Base-by-base conservation (phyloP, 2,113 vertebrate species). In the Salvelinus sp. region DNA sequence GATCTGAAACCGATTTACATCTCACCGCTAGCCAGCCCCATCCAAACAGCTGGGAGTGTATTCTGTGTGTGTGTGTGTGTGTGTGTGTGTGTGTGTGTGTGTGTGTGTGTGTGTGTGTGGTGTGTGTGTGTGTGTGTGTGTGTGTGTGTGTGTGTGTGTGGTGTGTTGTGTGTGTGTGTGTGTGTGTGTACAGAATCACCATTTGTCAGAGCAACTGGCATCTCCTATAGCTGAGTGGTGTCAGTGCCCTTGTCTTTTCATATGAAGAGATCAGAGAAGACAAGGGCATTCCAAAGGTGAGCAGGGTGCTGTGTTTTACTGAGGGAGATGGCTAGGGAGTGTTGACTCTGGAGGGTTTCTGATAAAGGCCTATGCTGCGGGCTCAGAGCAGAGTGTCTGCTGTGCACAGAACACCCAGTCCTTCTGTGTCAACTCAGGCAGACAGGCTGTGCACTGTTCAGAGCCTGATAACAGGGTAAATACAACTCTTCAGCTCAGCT, bases 401-500 rank as follows among this genome's bases (percentile, higher is more conserved):
- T 93, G 91, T 90, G 93, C 92, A 86, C 88, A 93, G 96, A 97
- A 98, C 96, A 96, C 82, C 75, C 94, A 94, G 95, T 97, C 89
- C 95, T 93, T 93, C 94, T 94, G 94, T 94, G 94, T 94, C 94
- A 94, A 95, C 94, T 93, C 90, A 95, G 94, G 93, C 93, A 96
- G 95, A 96, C 96, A 96, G 93, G 90, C 94, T 76, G 94, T 82
- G 90, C 91, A 83, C 92, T 95, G 95, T 95, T 96, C 95, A 92
- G 91, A 89, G 93, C 86, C 95, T 95, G 96, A 98, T 97, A 98
- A 96, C 95, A 96, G 93, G 38, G 96, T 97, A 97, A 97, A 97
- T 97, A 97, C 95, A 95, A 96, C 93, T 96, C 94, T 95, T 93
- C 91, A 88, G 93, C 90, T 73, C 83, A 88, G 92, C 93, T 94